Base-by-base conservation (phyloP, 2,888 invertebrate species). In the Acrobasis consociella region DNA sequence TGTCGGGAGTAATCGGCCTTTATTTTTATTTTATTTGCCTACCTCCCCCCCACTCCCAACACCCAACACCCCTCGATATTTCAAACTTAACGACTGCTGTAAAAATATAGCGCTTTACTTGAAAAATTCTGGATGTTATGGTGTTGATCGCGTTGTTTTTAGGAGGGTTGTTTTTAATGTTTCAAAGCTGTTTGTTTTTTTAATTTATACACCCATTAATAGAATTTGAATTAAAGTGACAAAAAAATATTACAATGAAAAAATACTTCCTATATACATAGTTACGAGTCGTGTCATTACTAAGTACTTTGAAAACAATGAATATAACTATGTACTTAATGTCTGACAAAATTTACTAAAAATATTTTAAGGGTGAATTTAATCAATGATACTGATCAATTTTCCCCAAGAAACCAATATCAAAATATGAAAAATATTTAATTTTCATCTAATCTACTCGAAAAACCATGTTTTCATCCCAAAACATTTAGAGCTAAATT, bases 11-110 rank as follows among this genome's bases (percentile, higher is more conserved):
- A 89, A 89, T 89, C 89, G 89, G 83, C 86, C 87, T 90, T 89
- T 89, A 89, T 91, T 91, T 91, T 91, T 90, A 90, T 91, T 91
- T 91, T 87, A 89, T 90, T 89, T 86, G 86, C 85, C 83, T 80
- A 80, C 84, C 81, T 75, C 81, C 83, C 76, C 73, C 68, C 64
- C 67, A 65, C 69, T n/a, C 65, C 66, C 51, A 67, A 68, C 78
- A 75, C 71, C 75, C 68, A 64, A 70, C 71, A 72, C 75, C 77
- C 73, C 72, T 64, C 81, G 89, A 91, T 91, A 91, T 91, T 90
- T 91, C 91, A 89, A 90, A 91, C 87, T 91, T 91, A 91, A 91
- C 91, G 91, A 91, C 89, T 82, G 78, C 82, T 80, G 83, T 90
- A 89, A 90, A 86, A 91, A 88, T 89, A 89, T 87, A 86, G 84